Base-by-base conservation (phyloP, 2,888 invertebrate species). In the Scotopteryx bipunctaria region DNA sequence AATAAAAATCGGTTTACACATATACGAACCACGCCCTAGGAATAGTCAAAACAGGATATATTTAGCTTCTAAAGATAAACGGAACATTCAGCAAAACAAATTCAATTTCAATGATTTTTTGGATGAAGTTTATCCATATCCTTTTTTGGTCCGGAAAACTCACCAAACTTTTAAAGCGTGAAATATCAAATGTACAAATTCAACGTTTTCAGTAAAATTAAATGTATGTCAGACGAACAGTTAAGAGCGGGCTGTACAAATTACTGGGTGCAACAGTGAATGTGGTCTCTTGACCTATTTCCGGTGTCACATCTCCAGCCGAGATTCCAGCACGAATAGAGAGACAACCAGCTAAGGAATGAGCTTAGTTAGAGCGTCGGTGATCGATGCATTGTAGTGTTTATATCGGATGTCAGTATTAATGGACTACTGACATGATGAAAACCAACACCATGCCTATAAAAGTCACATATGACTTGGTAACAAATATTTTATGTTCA, bases 271-370 rank as follows among this genome's bases (percentile, higher is more conserved):
- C 69, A 71, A 65, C 63, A 64, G 61, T 64, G 67, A 67, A 77
- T 76, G 73, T 67, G 64, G 59, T 59, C 76, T 71, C 77, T 80
- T 83, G 83, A 83, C 85, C 83, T 62, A 73, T 73, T 81, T 83
- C 69, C 63, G 67, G 64, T 76, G 77, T 72, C 71, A 71, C 67
- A 66, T 68, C 66, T 64, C 57, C 48, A 64, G 62, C 46, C 62
- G 55, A 40, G 45, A 56, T 57, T 45, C 47, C 37, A 38, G 50
- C 40, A 43, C 40, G 57, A 63, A 50, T 49, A 32, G 29, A 42
- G 43, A 37, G 29, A 27, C 40, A 29, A 37, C 36, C 19, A 36
- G 44, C 16, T 17, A 9, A 27, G 23, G 19, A 38, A 50, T 41
- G 29, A 40, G 11, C 16, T 38, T 31, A 31, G 31, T 14, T 41